Base-by-base conservation (phyloP, 2,113 vertebrate species). In the Percopsis transmontana region DNA sequence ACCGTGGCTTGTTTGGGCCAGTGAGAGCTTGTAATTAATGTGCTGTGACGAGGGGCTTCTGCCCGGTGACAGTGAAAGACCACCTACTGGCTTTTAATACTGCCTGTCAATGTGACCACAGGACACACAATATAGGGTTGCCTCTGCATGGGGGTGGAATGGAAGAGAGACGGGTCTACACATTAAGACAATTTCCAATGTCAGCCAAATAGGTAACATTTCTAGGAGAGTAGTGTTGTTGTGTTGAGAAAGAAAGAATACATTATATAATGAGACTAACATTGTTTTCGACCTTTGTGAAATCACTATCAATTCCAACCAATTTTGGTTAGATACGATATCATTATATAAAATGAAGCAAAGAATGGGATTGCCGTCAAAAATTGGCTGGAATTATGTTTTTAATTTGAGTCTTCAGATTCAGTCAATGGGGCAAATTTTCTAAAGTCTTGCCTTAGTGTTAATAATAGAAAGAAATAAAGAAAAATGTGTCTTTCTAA, bases 81-180 rank as follows among this genome's bases (percentile, higher is more conserved):
- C 84, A 85, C 89, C 88, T 83, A 86, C 89, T 82, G 89, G 77
- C 81, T 90, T 90, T 91, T 90, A 87, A 91, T 90, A 91, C 87
- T 79, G 85, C 83, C 83, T 89, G 87, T 90, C 88, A 91, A 86
- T 85, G 81, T 84, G 85, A 72, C 80, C 76, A 57, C 80, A 69
- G 88, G 85, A 88, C 76, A 58, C 73, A 74, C 72, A 76, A 45
- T 61, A 62, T 57, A 61, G 68, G 61, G 72, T 68, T 66, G 71
- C 70, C 77, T 79, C 70, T 66, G 70, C 74, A 81, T 7, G 27
- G 72, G 51, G 81, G 75, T 56, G 64, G 69, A 74, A 58, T 13
- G 72, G 74, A 50, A 52, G 72, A 72, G 53, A 77, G n/a, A n/a
- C n/a, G n/a, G n/a, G n/a, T n/a, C n/a, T 56, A 68, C 23, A 23